phyloP scores from a whole-genome alignment of 1,140 invertebrate genomes.

The Ceratoteleas bidentatus region DNA sequence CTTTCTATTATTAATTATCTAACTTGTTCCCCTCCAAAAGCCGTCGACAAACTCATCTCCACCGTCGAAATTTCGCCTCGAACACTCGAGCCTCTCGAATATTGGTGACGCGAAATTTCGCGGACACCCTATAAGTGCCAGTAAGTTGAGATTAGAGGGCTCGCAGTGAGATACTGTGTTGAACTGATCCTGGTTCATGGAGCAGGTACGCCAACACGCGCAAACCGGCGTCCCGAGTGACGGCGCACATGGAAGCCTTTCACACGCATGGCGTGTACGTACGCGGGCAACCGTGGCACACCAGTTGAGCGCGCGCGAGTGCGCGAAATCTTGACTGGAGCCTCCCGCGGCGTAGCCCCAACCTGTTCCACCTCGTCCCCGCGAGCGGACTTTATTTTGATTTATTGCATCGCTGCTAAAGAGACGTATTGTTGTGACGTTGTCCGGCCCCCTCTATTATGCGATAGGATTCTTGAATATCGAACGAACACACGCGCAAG shows the following conservation, averaged over 20 bases:
- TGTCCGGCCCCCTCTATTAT: slow-evolving; percentile 63
- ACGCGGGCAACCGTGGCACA: slow-evolving; percentile 22
- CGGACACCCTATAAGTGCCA: slow-evolving; percentile 60
- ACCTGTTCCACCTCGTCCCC: slow-evolving; percentile 74
- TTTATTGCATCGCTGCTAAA: slow-evolving; percentile 78
- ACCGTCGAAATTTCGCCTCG: background rate
- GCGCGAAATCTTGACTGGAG: slow-evolving; percentile 68
- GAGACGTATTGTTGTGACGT: slow-evolving; percentile 78
- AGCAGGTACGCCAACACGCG: slow-evolving; percentile 62
- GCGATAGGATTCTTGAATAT: slow-evolving; percentile 47
- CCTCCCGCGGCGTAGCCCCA: slow-evolving; percentile 73
- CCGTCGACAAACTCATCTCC: background rate
- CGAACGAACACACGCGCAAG: slow-evolving; percentile 20
- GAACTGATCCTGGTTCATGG: slow-evolving; percentile 64
- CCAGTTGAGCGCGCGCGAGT: slow-evolving; percentile 35
- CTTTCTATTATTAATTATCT: too few species aligned
- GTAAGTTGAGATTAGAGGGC: slow-evolving; percentile 66
- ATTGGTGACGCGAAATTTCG: slow-evolving; percentile 22
- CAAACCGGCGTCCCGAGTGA: slow-evolving; percentile 28
- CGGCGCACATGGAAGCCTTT: slow-evolving; percentile 38
- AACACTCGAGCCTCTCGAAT: background rate
- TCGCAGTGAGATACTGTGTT: slow-evolving; percentile 64
- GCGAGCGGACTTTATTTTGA: slow-evolving; percentile 74
- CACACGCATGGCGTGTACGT: slow-evolving; percentile 27
- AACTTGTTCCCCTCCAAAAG: background rate